Conservation (phyloP, 2,113 vertebrate genomes). For the Neopipo cinnamomea region DNA sequence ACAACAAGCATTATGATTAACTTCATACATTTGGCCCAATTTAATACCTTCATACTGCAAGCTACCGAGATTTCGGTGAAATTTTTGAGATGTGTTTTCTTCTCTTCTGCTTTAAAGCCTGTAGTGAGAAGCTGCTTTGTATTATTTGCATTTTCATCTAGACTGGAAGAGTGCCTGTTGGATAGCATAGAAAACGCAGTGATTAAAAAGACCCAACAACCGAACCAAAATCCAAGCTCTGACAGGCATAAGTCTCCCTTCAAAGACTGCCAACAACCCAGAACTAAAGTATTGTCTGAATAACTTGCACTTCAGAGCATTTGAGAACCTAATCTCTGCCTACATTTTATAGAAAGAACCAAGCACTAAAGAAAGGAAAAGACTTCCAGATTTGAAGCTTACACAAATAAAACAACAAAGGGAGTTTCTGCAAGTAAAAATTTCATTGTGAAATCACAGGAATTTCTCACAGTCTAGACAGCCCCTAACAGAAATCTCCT, state of each 20-base stretch:
- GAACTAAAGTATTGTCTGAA: slow-evolving; percentile 40
- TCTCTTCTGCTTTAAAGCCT: not conserved
- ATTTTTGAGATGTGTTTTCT: not conserved
- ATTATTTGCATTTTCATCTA: slow-evolving; percentile 50
- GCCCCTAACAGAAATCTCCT: not conserved
- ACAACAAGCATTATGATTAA: not conserved
- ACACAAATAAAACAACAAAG: not conserved
- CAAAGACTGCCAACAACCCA: slow-evolving; percentile 19
- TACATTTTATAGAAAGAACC: not conserved
- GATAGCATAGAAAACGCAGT: slow-evolving; percentile 10
- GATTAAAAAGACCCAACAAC: slow-evolving; percentile 27
- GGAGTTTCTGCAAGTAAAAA: not conserved
- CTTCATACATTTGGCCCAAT: not conserved
- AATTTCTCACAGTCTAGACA: not conserved
- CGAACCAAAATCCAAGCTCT: slow-evolving; percentile 31
- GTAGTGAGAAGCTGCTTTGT: slow-evolving; percentile 28
- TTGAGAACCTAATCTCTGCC: slow-evolving; percentile 15
- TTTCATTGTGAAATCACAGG: not conserved
- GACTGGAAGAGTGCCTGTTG: slow-evolving; percentile 28
- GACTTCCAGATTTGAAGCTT: not conserved
- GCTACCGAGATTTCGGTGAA: not conserved
- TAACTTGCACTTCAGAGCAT: not conserved
- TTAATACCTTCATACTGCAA: not conserved
- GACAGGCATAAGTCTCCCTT: slow-evolving; percentile 38
- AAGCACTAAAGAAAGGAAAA: not conserved